Percentiles rank a stretch among this genome's conserved stretches.
These are phyloP conservation scores for Baccha elongata DNA, from an alignment of 2,888 invertebrate genomes.

Conservation along the genomic window DNA sequence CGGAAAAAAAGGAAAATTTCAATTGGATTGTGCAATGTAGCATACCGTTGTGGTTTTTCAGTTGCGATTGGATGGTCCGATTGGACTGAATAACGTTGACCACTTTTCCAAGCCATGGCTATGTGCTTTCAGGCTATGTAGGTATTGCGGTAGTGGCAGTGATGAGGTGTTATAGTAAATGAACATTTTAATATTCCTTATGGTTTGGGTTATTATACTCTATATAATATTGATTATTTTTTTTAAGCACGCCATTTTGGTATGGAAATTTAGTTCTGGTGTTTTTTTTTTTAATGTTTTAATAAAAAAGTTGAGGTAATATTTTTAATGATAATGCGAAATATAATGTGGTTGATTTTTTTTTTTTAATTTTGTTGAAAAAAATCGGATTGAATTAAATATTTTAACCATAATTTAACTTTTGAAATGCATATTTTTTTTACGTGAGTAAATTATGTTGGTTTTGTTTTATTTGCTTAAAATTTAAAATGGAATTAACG, in stretches of 20 bases:
- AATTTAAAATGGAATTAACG: neutral
- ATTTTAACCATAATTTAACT: conserved; percentile 8
- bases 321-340: neutral
- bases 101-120: conserved; percentile 3
- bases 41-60: conserved; percentile 38
- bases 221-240: conserved; percentile 43
- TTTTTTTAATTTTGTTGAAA: neutral
- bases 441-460: neutral
- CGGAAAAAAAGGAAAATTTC: conserved; percentile 9
- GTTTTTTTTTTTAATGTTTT: neutral
- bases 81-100: conserved; percentile 8
- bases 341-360: neutral
- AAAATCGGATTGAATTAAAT: conserved; percentile 20
- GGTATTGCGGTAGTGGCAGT: neutral
- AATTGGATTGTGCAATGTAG: conserved; percentile 50
- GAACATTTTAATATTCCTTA: conserved; percentile 52
- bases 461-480: neutral
- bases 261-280: neutral
- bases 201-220: too few relatives aligned
- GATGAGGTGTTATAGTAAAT: conserved; percentile 33
- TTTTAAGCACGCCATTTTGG: neutral
- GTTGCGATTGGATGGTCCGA: neutral
- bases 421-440: neutral
- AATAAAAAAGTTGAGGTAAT: neutral
- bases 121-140: neutral